Evolutionary conservation across 2,888 invertebrate species (phyloP).

Genomic region (Ormyrus pomaceus): DNA sequence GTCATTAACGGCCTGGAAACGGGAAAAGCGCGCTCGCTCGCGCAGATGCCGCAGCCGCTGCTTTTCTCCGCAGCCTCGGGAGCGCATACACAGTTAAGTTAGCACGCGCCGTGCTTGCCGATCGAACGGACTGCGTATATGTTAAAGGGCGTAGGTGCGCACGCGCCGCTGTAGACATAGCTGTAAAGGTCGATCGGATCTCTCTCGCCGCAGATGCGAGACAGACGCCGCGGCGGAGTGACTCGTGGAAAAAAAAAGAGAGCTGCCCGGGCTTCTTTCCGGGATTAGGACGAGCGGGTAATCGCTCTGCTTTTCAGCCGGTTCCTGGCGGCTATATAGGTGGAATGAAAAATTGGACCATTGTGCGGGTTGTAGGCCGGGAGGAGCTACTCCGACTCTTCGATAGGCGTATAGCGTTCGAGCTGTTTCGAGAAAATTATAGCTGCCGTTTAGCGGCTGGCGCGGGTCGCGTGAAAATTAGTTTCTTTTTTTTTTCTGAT

Average conservation of each 20-base stretch:
- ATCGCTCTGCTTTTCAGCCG: background rate
- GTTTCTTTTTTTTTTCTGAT: no score
- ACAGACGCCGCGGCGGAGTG: background rate
- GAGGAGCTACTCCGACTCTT: no score
- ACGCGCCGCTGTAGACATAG: conserved; percentile 30
- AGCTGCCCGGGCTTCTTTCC: background rate
- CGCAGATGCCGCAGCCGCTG: background rate
- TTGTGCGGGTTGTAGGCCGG: no score
- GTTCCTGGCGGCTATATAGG: no score
- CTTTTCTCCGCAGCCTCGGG: background rate
- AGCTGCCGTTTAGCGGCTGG: no score
- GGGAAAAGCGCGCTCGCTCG: conserved; percentile 9
- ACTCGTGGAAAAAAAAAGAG: conserved; percentile 21
- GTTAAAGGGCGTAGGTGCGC: background rate
- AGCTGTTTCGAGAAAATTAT: no score
- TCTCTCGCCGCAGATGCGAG: conserved; percentile 20
- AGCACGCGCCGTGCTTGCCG: no score
- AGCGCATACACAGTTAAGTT: no score
- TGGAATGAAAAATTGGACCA: no score
- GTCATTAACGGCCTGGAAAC: conserved; percentile 21
- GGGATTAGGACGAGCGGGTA: background rate
- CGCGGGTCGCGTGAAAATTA: no score
- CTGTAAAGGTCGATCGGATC: conserved; percentile 24
- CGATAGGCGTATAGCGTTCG: no score
- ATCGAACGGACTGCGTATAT: background rate